phyloP scores from a whole-genome alignment of 2,113 vertebrate species.

The Romanogobio albipinnatus region DNA sequence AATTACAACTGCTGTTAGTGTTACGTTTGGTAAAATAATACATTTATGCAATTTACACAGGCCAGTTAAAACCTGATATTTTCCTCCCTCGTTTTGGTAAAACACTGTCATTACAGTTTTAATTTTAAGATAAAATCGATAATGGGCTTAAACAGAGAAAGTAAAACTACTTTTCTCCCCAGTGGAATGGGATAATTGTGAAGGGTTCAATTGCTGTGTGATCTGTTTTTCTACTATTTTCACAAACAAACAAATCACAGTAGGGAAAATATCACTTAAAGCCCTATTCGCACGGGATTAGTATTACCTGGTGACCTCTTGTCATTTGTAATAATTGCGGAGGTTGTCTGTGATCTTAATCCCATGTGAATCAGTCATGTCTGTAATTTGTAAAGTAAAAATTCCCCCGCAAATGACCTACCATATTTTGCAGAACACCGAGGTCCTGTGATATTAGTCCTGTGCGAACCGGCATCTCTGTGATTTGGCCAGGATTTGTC shows the following conservation, averaged over 20 bases:
- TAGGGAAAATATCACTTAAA: background rate
- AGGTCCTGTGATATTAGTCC: no score
- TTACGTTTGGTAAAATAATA: background rate
- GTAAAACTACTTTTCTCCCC: background rate
- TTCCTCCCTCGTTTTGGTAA: background rate
- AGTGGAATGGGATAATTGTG: background rate
- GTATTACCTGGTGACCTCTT: no score
- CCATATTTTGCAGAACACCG: no score
- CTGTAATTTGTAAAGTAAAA: no score
- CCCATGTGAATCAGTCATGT: no score
- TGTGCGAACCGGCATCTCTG: no score
- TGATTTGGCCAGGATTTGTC: no score
- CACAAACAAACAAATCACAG: background rate
- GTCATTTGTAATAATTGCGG: no score
- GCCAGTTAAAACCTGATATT: background rate
- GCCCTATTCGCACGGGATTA: no score
- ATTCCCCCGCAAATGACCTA: no score
- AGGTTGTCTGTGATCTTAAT: no score
- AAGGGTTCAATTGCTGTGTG: background rate
- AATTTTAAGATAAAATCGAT: slow-evolving; percentile 1
- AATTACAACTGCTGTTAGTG: background rate
- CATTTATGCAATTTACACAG: background rate
- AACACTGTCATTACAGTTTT: background rate
- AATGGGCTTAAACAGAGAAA: background rate
- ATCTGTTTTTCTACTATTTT: background rate